Evolutionary conservation across 1,140 invertebrate genomes (phyloP), one percentile per base, ranked within the genome.

Genomic region (Grapholita molesta): DNA sequence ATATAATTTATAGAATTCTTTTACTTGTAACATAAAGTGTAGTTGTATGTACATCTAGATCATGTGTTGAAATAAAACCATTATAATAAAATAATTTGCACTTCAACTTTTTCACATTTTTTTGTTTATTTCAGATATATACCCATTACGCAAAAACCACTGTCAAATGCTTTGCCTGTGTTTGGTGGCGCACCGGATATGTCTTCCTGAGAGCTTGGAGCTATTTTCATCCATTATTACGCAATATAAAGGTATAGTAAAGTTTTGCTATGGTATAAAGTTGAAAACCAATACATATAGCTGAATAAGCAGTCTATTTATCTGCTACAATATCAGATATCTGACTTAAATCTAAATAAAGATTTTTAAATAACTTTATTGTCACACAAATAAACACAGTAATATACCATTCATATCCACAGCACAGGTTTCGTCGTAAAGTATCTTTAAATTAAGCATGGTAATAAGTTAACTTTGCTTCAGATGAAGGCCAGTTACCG

Each of bases 161-260:
- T 70, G 75, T 25, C 71, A 80, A 21, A 67, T 92, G 52, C 79
- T 88, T 0, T 83, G 79, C 25, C 57, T 92, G 65, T 91, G 88
- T 69, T 79, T 92, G 78, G 85, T 85, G 64, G 85, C 88, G 0
- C 88, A 81, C 53, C 68, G 78, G 5, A 66, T 83, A 2, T 90
- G 89, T 70, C 68, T 91, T 66, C 77, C 85, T 0, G 84, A 89
- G 67, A 67, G 89, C 0, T 75, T 91, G 15, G 83, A 88, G 42
- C 69, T 92, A 7, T 85, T 92, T 57, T 88, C 88, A 2, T 83
- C 88, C 5, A 82, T 92, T 33, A 77, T 92, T 3, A 75, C 77
- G n/a, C 89, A 91, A 21, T 92, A 92, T 66, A 84, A 72, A 81
- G 91, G 89, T 92, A 78, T 68, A 18, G 18, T 23, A 67, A 32